These are phyloP conservation scores for Sphaerophoria taeniata DNA, from an alignment of 2,888 invertebrate genomes.

Conservation along the genomic window DNA sequence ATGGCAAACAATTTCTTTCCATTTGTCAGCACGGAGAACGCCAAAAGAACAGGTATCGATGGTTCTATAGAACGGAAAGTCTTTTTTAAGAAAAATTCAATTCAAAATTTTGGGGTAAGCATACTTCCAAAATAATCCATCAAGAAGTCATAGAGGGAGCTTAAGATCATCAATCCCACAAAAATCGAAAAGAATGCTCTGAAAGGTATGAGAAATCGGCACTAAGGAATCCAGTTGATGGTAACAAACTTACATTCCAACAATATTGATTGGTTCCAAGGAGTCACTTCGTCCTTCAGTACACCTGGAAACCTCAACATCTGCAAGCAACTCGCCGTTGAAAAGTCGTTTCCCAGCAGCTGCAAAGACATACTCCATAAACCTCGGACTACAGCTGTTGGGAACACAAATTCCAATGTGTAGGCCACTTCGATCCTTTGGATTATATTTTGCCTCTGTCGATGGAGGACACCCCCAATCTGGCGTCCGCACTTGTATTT, in stretches of 20 bases:
- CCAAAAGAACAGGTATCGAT: constrained; percentile 27
- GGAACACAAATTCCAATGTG: constrained; percentile 71
- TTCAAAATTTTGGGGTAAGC: neutral
- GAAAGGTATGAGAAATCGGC: neutral
- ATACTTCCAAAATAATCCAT: constrained; percentile 8
- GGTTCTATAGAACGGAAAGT: constrained; percentile 10
- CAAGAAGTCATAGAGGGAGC: constrained; percentile 17
- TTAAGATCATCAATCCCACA: constrained; percentile 8
- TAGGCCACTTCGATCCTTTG: neutral
- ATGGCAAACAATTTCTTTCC: constrained; percentile 47
- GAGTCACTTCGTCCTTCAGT: neutral
- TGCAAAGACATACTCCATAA: constrained; percentile 47
- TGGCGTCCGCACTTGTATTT: neutral
- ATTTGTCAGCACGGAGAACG: constrained; percentile 55
- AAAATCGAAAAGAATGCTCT: constrained; percentile 10
- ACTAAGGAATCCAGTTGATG: neutral
- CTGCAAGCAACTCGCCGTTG: constrained; percentile 15
- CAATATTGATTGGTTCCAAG: neutral
- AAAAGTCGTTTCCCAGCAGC: constrained; percentile 10
- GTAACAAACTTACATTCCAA: constrained; percentile 12
- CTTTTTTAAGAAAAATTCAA: too few relatives aligned
- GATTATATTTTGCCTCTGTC: neutral
- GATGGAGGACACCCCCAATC: neutral
- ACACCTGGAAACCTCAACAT: neutral
- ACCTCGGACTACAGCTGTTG: constrained; percentile 48